Evolutionary conservation across 2,888 invertebrate species (phyloP).

Genomic region (Labia minor): DNA sequence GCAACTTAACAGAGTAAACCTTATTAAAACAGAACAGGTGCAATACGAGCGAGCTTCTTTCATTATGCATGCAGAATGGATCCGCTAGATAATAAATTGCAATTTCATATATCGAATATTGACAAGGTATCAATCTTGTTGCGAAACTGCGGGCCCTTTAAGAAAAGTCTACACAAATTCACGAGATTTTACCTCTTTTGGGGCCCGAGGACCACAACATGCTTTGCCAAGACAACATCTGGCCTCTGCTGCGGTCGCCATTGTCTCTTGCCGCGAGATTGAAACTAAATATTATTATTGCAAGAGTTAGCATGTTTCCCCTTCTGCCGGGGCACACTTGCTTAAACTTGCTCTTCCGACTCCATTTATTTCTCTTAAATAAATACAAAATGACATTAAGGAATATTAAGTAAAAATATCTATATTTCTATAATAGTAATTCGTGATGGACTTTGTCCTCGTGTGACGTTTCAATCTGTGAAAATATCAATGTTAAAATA

Average conservation of each 20-base stretch:
- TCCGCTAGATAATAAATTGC: neutral
- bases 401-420: no score
- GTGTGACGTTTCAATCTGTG: no score
- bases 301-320: neutral
- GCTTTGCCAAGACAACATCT: neutral
- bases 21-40: constrained; percentile 1
- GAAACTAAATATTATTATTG: constrained; percentile 13
- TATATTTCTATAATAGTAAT: no score
- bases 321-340: neutral
- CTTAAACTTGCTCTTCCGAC: neutral
- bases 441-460: no score
- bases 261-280: neutral
- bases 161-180: neutral
- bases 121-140: neutral
- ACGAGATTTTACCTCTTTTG: neutral
- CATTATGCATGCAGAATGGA: neutral
- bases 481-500: no score
- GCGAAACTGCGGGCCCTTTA: neutral
- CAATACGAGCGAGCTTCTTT: neutral
- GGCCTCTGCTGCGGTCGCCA: neutral
- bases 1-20: neutral
- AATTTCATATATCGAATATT: neutral
- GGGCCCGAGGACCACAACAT: neutral
- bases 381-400: no score
- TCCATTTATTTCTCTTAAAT: neutral